phyloP scores from a whole-genome alignment of 2,797 vertebrate genomes.

The Coluber constrictor region DNA sequence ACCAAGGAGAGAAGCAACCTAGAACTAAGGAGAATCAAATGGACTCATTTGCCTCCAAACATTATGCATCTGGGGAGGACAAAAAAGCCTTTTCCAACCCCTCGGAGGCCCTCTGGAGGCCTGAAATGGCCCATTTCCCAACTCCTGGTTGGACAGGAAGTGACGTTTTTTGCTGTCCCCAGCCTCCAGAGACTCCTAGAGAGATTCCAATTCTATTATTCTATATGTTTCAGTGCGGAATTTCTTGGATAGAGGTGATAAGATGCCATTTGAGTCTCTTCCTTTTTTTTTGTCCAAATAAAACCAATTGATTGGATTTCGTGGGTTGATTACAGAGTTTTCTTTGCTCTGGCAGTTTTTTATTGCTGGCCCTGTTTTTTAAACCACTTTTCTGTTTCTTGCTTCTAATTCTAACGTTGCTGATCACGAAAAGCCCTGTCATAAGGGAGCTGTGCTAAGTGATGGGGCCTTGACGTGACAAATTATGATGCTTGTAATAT shows the following conservation, averaged over 20 bases:
- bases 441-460: conserved; percentile 33
- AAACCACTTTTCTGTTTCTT: conserved; percentile 6
- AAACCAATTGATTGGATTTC: not conserved
- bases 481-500: conserved; percentile 42
- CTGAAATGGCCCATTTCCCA: too few relatives aligned
- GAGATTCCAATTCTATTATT: too few relatives aligned
- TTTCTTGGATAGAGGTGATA: not conserved
- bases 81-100: too few relatives aligned
- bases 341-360: not conserved
- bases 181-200: too few relatives aligned
- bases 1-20: too few relatives aligned
- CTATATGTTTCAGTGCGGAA: not conserved
- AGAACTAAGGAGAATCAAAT: too few relatives aligned
- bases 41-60: not conserved
- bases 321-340: not conserved
- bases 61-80: too few relatives aligned
- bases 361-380: not conserved
- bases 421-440: conserved; percentile 23
- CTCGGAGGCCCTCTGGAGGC: too few relatives aligned
- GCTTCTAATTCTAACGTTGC: conserved; percentile 28
- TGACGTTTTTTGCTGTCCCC: too few relatives aligned
- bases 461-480: conserved; percentile 20
- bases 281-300: not conserved
- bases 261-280: too few relatives aligned
- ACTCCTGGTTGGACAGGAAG: too few relatives aligned